These are phyloP conservation scores for Eupithecia dodoneata DNA, from an alignment of 2,888 invertebrate species.

Conservation along the genomic window DNA sequence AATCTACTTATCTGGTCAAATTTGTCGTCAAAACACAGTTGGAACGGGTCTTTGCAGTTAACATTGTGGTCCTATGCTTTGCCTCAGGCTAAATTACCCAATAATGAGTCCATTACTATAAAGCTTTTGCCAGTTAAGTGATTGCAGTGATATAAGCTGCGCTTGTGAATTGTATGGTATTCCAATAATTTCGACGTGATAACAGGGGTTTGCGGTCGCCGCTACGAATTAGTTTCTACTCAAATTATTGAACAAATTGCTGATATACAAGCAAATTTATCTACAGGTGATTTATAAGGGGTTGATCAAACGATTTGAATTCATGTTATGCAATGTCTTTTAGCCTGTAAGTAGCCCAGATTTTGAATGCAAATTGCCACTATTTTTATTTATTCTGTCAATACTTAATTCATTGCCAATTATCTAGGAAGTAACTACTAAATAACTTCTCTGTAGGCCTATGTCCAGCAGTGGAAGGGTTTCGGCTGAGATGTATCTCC, in stretches of 20 bases:
- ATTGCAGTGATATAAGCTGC: slow-evolving; percentile 26
- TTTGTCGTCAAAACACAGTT: slow-evolving; percentile 22
- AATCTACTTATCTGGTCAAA: slow-evolving; percentile 12
- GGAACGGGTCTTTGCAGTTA: slow-evolving; percentile 9
- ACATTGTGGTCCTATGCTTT: slow-evolving; percentile 30
- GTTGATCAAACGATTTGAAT: not conserved
- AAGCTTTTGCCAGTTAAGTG: slow-evolving; percentile 36
- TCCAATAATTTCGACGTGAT: slow-evolving; percentile 23
- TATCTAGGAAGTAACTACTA: no score
- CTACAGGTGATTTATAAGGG: slow-evolving; percentile 2
- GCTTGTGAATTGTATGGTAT: slow-evolving; percentile 24
- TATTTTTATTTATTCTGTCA: not conserved
- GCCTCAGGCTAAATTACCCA: slow-evolving; percentile 36
- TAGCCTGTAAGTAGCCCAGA: not conserved
- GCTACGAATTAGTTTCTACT: slow-evolving; percentile 1
- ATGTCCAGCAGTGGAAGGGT: not conserved
- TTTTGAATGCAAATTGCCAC: not conserved
- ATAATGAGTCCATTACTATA: slow-evolving; percentile 41
- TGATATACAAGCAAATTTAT: not conserved
- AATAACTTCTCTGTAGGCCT: not conserved
- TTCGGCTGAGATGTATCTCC: not conserved
- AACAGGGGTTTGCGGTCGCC: slow-evolving; percentile 10
- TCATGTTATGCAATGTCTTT: not conserved
- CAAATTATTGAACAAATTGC: slow-evolving; percentile 7
- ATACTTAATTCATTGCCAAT: not conserved